Percentiles rank a stretch among this genome's conserved stretches.
Evolutionary conservation across 2,113 vertebrate genomes (phyloP).

Genomic region (Sapajus apella): DNA sequence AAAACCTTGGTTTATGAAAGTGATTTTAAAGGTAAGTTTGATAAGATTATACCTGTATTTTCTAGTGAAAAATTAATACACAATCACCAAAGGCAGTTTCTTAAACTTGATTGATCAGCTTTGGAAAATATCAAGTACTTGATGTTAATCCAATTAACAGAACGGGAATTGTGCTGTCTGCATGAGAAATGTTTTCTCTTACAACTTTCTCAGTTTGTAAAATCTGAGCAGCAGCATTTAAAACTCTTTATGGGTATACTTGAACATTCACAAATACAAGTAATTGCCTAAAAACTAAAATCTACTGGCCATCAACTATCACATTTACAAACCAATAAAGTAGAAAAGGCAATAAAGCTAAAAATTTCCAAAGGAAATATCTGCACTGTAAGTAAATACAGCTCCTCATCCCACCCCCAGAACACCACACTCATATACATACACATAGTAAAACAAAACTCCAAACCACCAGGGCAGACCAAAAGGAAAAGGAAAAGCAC

Average conservation of each 20-base stretch:
- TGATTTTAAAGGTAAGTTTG: slow-evolving; percentile 49
- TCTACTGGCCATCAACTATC: background rate
- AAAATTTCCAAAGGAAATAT: slow-evolving; percentile 17
- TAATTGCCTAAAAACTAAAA: background rate
- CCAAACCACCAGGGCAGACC: background rate
- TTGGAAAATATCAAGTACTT: background rate
- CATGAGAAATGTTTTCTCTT: background rate
- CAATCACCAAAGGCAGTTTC: slow-evolving; percentile 13
- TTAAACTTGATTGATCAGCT: background rate
- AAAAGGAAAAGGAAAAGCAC: background rate
- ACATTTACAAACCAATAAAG: background rate
- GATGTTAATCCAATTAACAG: background rate
- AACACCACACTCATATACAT: background rate
- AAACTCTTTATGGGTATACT: background rate
- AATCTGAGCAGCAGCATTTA: background rate
- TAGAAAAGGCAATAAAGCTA: background rate
- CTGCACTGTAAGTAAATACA: background rate
- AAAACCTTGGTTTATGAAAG: slow-evolving; percentile 16
- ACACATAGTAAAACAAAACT: background rate
- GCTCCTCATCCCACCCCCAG: background rate
- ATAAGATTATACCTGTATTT: background rate
- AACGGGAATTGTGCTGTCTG: background rate
- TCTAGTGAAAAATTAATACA: slow-evolving; percentile 11
- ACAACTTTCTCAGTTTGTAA: background rate
- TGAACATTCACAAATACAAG: background rate